Evolutionary conservation across 2,113 vertebrate species (phyloP), one percentile per base, ranked within the genome.

Genomic region (Corapipo altera): DNA sequence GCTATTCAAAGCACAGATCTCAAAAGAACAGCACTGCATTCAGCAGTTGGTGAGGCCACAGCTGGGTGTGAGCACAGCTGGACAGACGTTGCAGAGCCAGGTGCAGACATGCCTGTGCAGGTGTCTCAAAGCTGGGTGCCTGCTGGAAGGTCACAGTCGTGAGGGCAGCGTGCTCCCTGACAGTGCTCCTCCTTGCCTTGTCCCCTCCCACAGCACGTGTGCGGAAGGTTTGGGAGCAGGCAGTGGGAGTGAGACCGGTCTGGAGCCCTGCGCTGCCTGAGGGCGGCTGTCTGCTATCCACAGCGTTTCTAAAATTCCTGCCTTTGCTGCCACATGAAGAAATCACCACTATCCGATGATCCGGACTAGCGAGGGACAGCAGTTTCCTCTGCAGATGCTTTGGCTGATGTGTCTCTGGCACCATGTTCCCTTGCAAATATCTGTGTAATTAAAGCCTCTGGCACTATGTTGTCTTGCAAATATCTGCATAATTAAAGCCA

Each of bases 121-220:
- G 28, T 37, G 16, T 24, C 37, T 43, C 37, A 27, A 51, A 58
- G 62, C 39, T 9, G 1, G 11, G 16, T 1, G 12, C 12, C 16
- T 8, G 17, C 28, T n/a, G 54, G 30, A 48, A 26, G 74, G 62
- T 39, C 1, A 1, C 4, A 0, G 10, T 4, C 19, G 20, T 37
- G 21, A 70, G 21, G 39, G 27, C 59, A 59, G 32, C 1, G 1
- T 17, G 18, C 17, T 18, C 16, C 19, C 19, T 0, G 0, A 20
- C 6, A 19, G 13, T 8, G 41, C 28, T n/a, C 5, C 35, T 85
- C 4, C 32, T 37, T 37, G 66, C 70, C 16, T 35, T 1, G 2
- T 21, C 5, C 23, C 30, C 7, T 24, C 48, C 27, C 0, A 0
- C 19, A 18, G 9, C 15, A 2, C 0, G 0, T 0, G 15, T 2